Evolutionary conservation across 2,888 invertebrate genomes (phyloP).

Genomic region (Anagyrus pseudococci): DNA sequence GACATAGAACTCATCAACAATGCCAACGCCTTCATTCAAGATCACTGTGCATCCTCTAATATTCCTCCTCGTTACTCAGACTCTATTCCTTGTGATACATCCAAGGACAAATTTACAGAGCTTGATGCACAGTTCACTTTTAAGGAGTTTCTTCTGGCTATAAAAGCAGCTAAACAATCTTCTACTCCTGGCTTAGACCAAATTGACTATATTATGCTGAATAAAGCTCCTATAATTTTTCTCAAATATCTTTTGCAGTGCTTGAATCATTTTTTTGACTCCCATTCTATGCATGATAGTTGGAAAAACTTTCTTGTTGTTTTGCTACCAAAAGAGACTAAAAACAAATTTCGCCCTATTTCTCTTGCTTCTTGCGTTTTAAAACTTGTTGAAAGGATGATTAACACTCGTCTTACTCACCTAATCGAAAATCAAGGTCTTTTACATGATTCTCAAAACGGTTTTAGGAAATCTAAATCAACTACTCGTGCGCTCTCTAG

Average conservation of each 20-base stretch:
- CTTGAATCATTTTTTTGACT: background rate
- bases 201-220: background rate
- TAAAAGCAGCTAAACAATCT: background rate
- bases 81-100: background rate
- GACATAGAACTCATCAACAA: background rate
- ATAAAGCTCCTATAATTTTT: background rate
- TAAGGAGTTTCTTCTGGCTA: background rate
- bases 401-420: background rate
- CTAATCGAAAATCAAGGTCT: background rate
- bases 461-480: background rate
- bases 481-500: background rate
- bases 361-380: background rate
- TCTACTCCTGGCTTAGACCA: conserved; percentile 11
- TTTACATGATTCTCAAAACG: background rate
- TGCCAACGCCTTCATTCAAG: background rate
- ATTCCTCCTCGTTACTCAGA: too few species aligned
- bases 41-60: background rate
- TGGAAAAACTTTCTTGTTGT: conserved; percentile 5
- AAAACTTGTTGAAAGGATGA: conserved; percentile 6
- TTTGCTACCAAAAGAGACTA: background rate
- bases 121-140: background rate
- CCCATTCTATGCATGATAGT: background rate
- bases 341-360: conserved; percentile 4
- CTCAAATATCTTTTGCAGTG: background rate
- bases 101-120: background rate